These are phyloP conservation scores for Teleiodes luculella DNA, from an alignment of 2,888 invertebrate species.

Conservation along the genomic window DNA sequence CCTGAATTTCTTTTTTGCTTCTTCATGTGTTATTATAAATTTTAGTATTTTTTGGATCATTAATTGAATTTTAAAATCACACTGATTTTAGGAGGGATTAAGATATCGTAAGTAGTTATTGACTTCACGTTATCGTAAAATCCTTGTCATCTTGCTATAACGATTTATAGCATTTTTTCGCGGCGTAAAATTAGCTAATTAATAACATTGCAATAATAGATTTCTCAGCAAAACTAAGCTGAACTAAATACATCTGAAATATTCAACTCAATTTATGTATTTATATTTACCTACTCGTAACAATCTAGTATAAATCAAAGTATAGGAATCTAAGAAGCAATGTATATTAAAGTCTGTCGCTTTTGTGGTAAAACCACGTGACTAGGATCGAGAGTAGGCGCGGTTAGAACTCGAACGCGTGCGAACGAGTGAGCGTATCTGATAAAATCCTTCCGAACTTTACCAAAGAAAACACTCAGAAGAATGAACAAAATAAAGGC, in stretches of 20 bases:
- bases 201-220: too few relatives aligned
- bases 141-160: background rate
- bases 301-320: background rate
- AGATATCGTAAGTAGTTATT: background rate
- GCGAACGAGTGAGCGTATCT: conserved; percentile 38
- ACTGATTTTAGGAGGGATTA: background rate
- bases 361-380: background rate
- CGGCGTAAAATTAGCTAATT: too few relatives aligned
- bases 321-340: background rate
- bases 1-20: background rate
- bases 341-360: background rate
- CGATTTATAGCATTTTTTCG: background rate
- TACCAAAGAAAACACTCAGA: conserved; percentile 19
- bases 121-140: background rate
- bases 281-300: too few relatives aligned
- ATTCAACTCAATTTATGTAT: too few relatives aligned
- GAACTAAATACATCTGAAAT: too few relatives aligned
- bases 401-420: conserved; percentile 36
- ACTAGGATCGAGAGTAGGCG: conserved; percentile 43
- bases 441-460: conserved; percentile 30
- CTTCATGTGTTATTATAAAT: background rate
- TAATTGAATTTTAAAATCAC: background rate
- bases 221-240: too few relatives aligned
- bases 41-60: background rate
- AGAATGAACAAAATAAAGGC: background rate